phyloP scores from a whole-genome alignment of 2,797 vertebrate genomes.

The Girardinus metallicus region DNA sequence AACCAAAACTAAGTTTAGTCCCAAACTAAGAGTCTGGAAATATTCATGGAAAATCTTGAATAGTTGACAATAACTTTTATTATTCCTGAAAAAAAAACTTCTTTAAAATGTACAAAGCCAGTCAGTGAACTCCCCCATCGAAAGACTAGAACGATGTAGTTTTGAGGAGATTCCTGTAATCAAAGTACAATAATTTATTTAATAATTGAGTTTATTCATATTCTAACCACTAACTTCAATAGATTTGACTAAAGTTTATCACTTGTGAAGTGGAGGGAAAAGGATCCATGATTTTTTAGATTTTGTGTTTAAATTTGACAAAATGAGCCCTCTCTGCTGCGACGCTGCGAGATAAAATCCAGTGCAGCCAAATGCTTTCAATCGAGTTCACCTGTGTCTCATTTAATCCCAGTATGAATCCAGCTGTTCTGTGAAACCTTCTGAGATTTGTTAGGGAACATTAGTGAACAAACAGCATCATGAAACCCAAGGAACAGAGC shows the following conservation, averaged over 20 bases:
- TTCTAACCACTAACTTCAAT: neutral
- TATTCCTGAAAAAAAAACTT: neutral
- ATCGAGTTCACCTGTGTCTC: too few species aligned
- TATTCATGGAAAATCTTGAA: neutral
- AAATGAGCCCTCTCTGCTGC: neutral
- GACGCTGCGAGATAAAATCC: neutral
- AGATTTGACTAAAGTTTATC: neutral
- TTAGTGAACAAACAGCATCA: neutral
- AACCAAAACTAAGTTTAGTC: neutral
- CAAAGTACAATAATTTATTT: neutral
- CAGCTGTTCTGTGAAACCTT: neutral
- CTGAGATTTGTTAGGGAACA: neutral
- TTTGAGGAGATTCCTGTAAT: neutral
- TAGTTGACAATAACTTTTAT: neutral
- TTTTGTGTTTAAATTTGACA: neutral
- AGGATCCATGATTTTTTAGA: neutral
- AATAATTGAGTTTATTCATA: neutral
- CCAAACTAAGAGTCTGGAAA: too few species aligned
- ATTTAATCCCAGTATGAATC: too few species aligned
- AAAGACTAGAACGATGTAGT: neutral
- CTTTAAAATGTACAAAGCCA: neutral
- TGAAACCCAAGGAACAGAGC: neutral
- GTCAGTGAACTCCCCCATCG: neutral
- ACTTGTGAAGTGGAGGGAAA: neutral
- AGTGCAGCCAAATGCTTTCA: too few species aligned